These are phyloP conservation scores for Alligator sinensis DNA, from an alignment of 2,113 vertebrate species.

Conservation along the genomic window DNA sequence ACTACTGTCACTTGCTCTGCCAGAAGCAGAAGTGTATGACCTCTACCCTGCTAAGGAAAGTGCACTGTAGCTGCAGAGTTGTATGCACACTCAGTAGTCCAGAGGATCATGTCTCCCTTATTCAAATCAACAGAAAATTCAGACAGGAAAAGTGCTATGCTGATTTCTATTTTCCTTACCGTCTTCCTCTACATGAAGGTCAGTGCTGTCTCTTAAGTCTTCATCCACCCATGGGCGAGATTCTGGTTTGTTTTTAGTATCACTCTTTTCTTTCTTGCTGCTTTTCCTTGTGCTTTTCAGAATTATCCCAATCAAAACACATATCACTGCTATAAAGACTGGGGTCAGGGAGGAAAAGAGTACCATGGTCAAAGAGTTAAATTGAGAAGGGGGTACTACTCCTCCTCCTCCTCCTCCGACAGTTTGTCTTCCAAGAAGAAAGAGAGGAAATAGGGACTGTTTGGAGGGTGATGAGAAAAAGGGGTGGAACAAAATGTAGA, in stretches of 20 bases:
- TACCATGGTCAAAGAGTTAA: slow-evolving; percentile 73
- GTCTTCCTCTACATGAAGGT: slow-evolving; percentile 73
- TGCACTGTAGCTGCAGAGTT: background rate
- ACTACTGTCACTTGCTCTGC: background rate
- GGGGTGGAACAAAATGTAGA: background rate
- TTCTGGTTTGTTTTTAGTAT: background rate
- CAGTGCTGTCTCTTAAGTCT: slow-evolving; percentile 86
- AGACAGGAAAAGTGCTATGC: background rate
- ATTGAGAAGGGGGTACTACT: accelerated
- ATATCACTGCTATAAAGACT: slow-evolving; percentile 83
- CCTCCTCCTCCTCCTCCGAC: background rate
- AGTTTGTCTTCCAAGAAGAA: background rate
- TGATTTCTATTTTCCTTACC: slow-evolving; percentile 67
- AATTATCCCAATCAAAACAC: slow-evolving; percentile 83
- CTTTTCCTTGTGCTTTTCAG: slow-evolving; percentile 70
- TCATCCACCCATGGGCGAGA: slow-evolving; percentile 86
- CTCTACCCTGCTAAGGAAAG: background rate
- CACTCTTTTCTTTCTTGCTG: background rate
- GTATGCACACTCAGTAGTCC: background rate
- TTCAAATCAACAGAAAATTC: background rate
- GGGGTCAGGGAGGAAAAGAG: slow-evolving; percentile 85
- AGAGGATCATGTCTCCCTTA: background rate
- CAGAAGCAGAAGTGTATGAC: background rate
- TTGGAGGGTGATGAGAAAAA: background rate
- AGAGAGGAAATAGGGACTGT: background rate